Evolutionary conservation across 2,797 vertebrate species (phyloP).

Genomic region (Phalloptychus januarius): DNA sequence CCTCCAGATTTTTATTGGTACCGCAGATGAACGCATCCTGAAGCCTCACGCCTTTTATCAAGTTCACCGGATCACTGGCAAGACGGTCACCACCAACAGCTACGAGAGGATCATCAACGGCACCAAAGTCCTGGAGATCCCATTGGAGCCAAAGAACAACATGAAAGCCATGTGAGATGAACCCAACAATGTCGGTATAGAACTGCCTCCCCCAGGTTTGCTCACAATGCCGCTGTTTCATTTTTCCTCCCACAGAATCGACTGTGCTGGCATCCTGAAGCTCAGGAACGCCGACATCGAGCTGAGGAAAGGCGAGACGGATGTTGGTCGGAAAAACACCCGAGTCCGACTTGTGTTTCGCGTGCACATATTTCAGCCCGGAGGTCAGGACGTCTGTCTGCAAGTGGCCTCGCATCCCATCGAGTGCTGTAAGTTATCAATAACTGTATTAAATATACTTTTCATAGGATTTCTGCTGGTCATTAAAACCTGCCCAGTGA

Average conservation of each 20-base stretch:
- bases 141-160: slow-evolving; percentile 96
- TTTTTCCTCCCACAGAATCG: slow-evolving; percentile 82
- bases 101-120: slow-evolving; percentile 92
- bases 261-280: slow-evolving; percentile 97
- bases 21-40: slow-evolving; percentile 94
- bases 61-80: slow-evolving; percentile 98
- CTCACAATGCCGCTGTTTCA: background rate
- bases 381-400: slow-evolving; percentile 88
- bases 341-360: slow-evolving; percentile 94
- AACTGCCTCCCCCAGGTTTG: background rate
- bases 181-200: background rate
- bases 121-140: slow-evolving; percentile 97
- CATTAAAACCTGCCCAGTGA: slow-evolving; percentile 21
- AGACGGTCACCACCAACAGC: slow-evolving; percentile 97
- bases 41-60: slow-evolving; percentile 99
- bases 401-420: slow-evolving; percentile 94
- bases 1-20: slow-evolving; percentile 98
- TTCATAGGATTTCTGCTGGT: background rate
- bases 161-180: slow-evolving; percentile 93
- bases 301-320: slow-evolving; percentile 96
- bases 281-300: slow-evolving; percentile 97
- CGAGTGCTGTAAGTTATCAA: slow-evolving; percentile 92
- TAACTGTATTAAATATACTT: background rate
- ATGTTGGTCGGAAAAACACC: slow-evolving; percentile 97
- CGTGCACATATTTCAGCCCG: slow-evolving; percentile 91